Conservation (phyloP, 2,888 invertebrate genomes). For the Sinohyriopsis cumingii region DNA sequence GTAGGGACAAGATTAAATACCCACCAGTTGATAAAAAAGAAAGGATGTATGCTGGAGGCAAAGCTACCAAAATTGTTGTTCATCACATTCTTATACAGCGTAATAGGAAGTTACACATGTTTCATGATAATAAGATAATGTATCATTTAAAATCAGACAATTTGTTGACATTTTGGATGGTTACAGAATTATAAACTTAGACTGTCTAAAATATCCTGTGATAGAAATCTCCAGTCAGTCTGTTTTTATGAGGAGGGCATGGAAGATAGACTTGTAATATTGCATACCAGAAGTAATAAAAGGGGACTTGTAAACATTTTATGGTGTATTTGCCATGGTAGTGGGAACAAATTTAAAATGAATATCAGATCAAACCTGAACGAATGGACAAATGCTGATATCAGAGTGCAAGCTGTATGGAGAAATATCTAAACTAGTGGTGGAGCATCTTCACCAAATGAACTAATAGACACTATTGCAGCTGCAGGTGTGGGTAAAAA, state of each 20-base stretch:
- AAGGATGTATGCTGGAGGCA: no score
- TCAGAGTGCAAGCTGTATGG: constrained; percentile 18
- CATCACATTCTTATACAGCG: no score
- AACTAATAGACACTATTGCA: constrained; percentile 9
- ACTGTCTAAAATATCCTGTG: no score
- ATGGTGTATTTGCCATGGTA: constrained; percentile 1
- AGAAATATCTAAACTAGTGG: constrained; percentile 13
- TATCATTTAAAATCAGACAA: no score
- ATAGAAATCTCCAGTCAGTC: background rate
- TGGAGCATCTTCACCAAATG: constrained; percentile 8
- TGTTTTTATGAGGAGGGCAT: background rate
- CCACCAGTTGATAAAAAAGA: no score
- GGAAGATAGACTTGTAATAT: background rate
- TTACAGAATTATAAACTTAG: no score
- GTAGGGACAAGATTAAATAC: no score
- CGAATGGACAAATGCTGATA: background rate
- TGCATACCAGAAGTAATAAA: background rate
- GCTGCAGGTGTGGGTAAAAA: constrained; percentile 9
- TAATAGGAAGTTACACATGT: no score
- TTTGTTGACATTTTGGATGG: no score
- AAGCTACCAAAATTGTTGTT: no score
- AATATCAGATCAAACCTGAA: background rate
- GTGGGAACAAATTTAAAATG: constrained; percentile 3
- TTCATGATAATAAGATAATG: no score
- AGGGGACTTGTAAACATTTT: constrained; percentile 6